These are phyloP conservation scores for Elegia similella DNA, from an alignment of 2,888 invertebrate genomes.

Conservation along the genomic window DNA sequence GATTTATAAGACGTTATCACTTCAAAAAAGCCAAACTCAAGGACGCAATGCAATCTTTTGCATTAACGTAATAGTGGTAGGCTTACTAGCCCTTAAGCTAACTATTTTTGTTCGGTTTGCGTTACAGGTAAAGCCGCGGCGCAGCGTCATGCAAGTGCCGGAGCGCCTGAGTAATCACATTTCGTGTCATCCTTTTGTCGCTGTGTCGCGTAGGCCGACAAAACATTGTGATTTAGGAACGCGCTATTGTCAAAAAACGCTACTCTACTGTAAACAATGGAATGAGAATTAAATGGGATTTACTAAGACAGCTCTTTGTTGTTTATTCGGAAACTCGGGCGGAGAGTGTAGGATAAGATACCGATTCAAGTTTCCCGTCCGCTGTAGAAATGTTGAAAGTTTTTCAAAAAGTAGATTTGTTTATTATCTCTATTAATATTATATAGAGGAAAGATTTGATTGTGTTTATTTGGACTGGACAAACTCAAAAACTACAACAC, in stretches of 20 bases:
- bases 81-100: conserved; percentile 29
- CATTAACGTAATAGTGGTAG: too few relatives aligned
- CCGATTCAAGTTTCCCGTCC: neutral
- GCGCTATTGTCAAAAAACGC: conserved; percentile 41
- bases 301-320: conserved; percentile 11
- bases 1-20: too few relatives aligned
- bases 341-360: neutral
- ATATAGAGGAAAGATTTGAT: too few relatives aligned
- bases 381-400: neutral
- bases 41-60: too few relatives aligned
- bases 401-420: neutral
- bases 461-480: too few relatives aligned
- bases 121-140: conserved; percentile 56
- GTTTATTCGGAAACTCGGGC: conserved; percentile 8
- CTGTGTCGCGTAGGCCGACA: conserved; percentile 48
- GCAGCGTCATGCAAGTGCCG: conserved; percentile 54
- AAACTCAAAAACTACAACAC: too few relatives aligned
- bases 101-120: conserved; percentile 65
- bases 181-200: conserved; percentile 71
- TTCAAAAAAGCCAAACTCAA: too few relatives aligned
- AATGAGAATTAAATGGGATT: conserved; percentile 26
- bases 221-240: conserved; percentile 59
- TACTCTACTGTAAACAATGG: conserved; percentile 23
- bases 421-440: too few relatives aligned
- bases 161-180: conserved; percentile 70